phyloP scores from a whole-genome alignment of 2,888 invertebrate species.

The Eristalis arbustorum region DNA sequence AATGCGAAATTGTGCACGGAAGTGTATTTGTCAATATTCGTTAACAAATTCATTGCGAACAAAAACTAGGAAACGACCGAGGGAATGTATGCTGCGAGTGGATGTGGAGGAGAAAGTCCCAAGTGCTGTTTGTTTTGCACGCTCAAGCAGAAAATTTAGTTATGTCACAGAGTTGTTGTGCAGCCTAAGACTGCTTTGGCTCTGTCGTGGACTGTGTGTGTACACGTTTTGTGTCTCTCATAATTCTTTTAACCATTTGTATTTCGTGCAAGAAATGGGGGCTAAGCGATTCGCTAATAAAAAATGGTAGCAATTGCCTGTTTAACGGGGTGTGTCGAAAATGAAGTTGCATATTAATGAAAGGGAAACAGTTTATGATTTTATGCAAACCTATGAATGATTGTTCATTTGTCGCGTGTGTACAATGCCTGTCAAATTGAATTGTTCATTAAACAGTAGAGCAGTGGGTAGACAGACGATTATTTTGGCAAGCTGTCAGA shows the following conservation, averaged over 20 bases:
- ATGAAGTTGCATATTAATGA: not conserved
- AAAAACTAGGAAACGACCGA: constrained; percentile 58
- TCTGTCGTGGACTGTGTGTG: not conserved
- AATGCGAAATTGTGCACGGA: constrained; percentile 46
- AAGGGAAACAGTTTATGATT: not conserved
- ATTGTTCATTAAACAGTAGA: too few species aligned
- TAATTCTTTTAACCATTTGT: not conserved
- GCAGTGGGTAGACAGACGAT: too few species aligned
- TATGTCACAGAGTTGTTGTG: constrained; percentile 49
- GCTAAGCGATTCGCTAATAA: not conserved
- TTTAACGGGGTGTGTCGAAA: not conserved
- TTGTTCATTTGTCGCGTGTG: too few species aligned
- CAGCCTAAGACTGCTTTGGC: not conserved
- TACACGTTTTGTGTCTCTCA: not conserved
- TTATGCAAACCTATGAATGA: not conserved
- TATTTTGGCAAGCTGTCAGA: too few species aligned
- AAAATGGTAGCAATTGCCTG: not conserved
- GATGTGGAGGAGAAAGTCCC: constrained; percentile 58
- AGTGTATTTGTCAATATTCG: constrained; percentile 63
- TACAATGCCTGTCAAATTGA: too few species aligned
- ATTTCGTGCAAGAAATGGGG: not conserved
- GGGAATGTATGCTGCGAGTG: constrained; percentile 26
- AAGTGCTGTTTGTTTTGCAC: constrained; percentile 49
- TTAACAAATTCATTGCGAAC: constrained; percentile 48
- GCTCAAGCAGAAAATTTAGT: constrained; percentile 37